Evolutionary conservation across 2,113 vertebrate species (phyloP).

Genomic region (Ia io): DNA sequence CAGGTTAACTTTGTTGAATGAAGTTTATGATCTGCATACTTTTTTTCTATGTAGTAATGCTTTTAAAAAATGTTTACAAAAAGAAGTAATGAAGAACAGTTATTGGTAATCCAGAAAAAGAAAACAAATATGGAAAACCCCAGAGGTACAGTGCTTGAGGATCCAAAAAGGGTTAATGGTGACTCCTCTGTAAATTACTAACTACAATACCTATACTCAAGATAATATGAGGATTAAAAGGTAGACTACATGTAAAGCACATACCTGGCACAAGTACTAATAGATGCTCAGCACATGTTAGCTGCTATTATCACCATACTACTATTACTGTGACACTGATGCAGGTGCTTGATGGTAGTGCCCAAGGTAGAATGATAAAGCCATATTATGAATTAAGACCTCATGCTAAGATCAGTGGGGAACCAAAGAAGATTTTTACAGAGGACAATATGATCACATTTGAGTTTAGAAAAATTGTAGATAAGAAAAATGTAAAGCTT

Average conservation of each 20-base stretch:
- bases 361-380: background rate
- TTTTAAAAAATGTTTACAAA: background rate
- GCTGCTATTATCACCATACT: background rate
- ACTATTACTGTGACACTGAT: background rate
- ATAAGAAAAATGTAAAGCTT: background rate
- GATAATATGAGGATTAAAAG: background rate
- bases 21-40: background rate
- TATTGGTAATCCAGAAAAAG: background rate
- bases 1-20: background rate
- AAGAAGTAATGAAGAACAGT: background rate
- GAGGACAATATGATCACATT: background rate
- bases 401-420: background rate
- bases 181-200: background rate
- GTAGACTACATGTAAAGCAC: background rate
- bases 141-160: background rate
- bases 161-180: background rate
- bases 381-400: background rate
- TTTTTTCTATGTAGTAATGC: slow-evolving; percentile 19
- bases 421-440: slow-evolving; percentile 12
- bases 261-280: background rate
- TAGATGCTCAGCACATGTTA: background rate
- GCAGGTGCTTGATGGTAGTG: background rate
- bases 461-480: slow-evolving; percentile 11
- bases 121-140: slow-evolving; percentile 34
- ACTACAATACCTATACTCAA: background rate